Base-by-base conservation (phyloP, 2,888 invertebrate genomes). In the Lagria hirta region DNA sequence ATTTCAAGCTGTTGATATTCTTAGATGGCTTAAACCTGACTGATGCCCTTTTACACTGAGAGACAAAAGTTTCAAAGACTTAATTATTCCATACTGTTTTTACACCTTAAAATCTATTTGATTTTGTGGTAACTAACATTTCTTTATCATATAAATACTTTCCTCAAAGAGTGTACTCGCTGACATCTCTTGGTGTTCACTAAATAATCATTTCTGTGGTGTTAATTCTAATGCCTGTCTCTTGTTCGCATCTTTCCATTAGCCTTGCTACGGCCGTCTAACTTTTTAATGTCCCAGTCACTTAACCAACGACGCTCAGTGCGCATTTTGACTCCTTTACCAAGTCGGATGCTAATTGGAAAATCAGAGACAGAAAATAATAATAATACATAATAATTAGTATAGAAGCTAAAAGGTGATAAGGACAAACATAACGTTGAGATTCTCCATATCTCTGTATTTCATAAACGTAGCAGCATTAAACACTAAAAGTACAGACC, bases 241-340 rank as follows among this genome's bases (percentile, higher is more conserved):
- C 56, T 52, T 52, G 56, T 56, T 54, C 51, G 53, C 51, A 50
- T 56, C 54, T 56, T 56, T 51, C 56, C 56, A 56, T 56, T 56
- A 54, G 48, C 48, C 27, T 37, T 43, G 37, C 47, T 33, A 33
- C 42, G 37, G 43, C 45, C 40, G 48, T 40, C 44, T 48, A 48
- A 48, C 48, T 48, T 48, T 48, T 48, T 48, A 48, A 48, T 44
- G 44, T 44, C 48, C 46, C 35, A 36, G 30, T 37, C 36, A 32
- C 37, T 36, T 32, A 37, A 40, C 40, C 23, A 20, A 32, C 36
- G 32, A 32, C 40, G 30, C 37, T 32, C 18, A 24, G 40, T 26
- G 40, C 40, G 30, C 40, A 32, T 40, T 40, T 40, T 40, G 23
- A 30, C 40, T 40, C 40, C 40, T 40, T 40, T 41, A 44, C 43